These are phyloP conservation scores for Nothobranchius kuhntae DNA, from an alignment of 2,113 vertebrate genomes.

Conservation along the genomic window DNA sequence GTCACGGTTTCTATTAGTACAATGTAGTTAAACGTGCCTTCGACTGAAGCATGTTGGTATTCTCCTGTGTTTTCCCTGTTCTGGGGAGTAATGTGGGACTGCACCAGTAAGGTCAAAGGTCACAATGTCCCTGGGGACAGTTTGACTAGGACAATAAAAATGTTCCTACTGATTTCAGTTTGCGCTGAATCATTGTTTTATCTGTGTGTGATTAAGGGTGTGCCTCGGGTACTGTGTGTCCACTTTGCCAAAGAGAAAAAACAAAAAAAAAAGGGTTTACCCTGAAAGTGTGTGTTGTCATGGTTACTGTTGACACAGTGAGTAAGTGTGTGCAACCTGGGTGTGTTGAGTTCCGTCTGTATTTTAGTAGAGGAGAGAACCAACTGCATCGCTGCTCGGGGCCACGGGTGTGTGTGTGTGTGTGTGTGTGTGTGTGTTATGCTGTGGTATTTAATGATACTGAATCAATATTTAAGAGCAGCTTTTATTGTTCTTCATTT, in stretches of 20 bases:
- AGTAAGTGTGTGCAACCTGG: conserved; percentile 33
- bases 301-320: conserved; percentile 69
- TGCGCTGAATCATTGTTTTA: conserved; percentile 30
- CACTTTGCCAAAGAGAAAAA: conserved; percentile 11
- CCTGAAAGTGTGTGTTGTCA: conserved; percentile 48
- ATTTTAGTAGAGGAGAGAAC: not conserved
- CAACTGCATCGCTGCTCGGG: not conserved
- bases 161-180: conserved; percentile 37
- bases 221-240: not conserved
- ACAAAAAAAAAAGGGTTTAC: conserved; percentile 22
- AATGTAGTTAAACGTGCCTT: too few relatives aligned
- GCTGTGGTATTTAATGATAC: too few relatives aligned
- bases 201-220: not conserved
- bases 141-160: conserved; percentile 50
- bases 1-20: too few relatives aligned
- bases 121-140: conserved; percentile 38
- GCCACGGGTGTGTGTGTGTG: too few relatives aligned
- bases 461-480: too few relatives aligned
- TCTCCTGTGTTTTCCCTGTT: conserved; percentile 12
- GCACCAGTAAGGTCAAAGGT: conserved; percentile 16
- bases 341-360: conserved; percentile 45
- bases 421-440: too few relatives aligned
- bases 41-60: not conserved
- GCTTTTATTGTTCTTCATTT: too few relatives aligned
- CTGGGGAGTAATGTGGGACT: conserved; percentile 7